These are phyloP conservation scores for Pogonus chalceus DNA, from an alignment of 1,140 invertebrate species.

Conservation along the genomic window DNA sequence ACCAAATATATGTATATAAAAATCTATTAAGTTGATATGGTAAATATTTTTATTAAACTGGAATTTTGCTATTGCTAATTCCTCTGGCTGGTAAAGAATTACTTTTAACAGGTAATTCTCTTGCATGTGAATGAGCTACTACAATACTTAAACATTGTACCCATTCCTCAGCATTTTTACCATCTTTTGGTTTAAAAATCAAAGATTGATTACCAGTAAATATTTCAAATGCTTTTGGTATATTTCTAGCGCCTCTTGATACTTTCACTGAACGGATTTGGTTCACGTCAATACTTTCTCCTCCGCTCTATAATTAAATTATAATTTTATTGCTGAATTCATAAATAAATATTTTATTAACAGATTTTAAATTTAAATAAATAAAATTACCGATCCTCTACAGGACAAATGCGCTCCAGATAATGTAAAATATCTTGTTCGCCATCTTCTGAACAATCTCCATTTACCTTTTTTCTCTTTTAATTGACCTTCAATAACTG, in stretches of 20 bases:
- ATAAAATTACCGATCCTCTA: slow-evolving; percentile 64
- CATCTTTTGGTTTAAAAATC: slow-evolving; percentile 86
- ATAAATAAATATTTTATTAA: background rate
- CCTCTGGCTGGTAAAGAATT: slow-evolving; percentile 55
- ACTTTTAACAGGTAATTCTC: slow-evolving; percentile 55
- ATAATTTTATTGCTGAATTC: too few species aligned
- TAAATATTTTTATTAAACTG: slow-evolving; percentile 27
- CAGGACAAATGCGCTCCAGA: slow-evolving; percentile 84
- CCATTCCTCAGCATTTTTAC: slow-evolving; percentile 92
- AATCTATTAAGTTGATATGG: too few species aligned
- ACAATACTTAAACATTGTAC: slow-evolving; percentile 82
- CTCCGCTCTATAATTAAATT: slow-evolving; percentile 46
- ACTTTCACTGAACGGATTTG: slow-evolving; percentile 89
- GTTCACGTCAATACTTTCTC: slow-evolving; percentile 73
- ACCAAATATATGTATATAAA: too few species aligned
- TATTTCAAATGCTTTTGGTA: slow-evolving; percentile 92
- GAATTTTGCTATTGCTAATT: slow-evolving; percentile 34
- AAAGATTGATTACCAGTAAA: slow-evolving; percentile 87
- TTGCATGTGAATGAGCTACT: slow-evolving; percentile 68
- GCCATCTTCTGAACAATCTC: slow-evolving; percentile 82
- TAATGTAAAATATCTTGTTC: slow-evolving; percentile 85
- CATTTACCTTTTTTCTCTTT: slow-evolving; percentile 93
- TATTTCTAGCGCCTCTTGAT: slow-evolving; percentile 69
- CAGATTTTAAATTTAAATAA: background rate
- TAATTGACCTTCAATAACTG: slow-evolving; percentile 80